Evolutionary conservation across 2,113 vertebrate species (phyloP).

Genomic region (Riparia riparia): DNA sequence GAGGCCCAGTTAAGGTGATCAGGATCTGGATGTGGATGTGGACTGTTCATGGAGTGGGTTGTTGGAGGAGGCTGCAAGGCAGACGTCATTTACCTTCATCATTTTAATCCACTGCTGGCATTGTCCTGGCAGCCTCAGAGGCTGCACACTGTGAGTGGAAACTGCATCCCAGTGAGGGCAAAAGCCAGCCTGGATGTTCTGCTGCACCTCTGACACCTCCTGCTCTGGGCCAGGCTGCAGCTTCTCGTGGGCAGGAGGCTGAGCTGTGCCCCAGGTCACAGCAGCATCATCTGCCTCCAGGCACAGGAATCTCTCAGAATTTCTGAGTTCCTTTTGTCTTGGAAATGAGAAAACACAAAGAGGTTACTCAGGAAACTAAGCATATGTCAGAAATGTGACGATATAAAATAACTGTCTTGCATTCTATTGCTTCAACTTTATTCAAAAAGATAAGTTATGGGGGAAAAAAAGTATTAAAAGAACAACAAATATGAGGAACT

Average conservation of each 20-base stretch:
- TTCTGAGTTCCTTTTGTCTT: background rate
- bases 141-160: background rate
- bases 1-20: background rate
- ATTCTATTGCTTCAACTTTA: background rate
- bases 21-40: background rate
- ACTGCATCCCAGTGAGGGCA: fast-evolving
- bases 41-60: background rate
- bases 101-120: background rate
- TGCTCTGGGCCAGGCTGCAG: background rate
- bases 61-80: background rate
- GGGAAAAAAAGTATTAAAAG: background rate
- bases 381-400: background rate
- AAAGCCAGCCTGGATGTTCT: background rate
- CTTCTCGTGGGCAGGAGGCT: background rate
- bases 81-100: background rate
- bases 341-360: background rate
- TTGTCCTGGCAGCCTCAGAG: background rate
- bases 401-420: background rate
- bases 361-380: background rate
- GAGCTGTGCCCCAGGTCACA: background rate
- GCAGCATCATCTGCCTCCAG: background rate
- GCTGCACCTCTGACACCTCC: background rate
- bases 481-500: background rate
- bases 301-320: background rate
- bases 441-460: background rate